Base-by-base conservation (phyloP, 2,113 vertebrate genomes). In the Melanerpes aurifrons region DNA sequence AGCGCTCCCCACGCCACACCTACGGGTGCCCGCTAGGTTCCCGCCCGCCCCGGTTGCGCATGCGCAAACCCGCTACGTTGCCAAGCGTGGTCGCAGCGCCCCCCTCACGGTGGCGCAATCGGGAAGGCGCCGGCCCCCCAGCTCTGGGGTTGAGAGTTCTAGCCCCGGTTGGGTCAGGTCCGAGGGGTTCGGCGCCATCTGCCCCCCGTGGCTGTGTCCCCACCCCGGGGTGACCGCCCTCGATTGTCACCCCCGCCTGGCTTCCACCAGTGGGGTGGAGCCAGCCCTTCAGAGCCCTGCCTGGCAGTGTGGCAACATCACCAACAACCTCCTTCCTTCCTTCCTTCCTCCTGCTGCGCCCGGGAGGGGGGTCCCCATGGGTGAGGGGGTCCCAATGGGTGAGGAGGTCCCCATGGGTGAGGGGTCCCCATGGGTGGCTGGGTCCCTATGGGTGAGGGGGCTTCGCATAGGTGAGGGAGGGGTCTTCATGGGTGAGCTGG, bases 141-240 rank as follows among this genome's bases (percentile, higher is more conserved):
- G 7, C 6, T 0, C 0, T 0, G 4, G 56, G 11, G 0, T 40
- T 5, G 0, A 0, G 0, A 2, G 88, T 90, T 90, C 82, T 75
- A 91, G 24, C 3, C 89, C 32, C 10, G 18, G 6, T 1, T 4
- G 0, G 2, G 7, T 7, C 53, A 15, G 3, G 1, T 35, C 7
- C 8, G 15, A 32, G 47, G 15, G 19, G 22, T 3, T 14, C 22
- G 32, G 3, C 37, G 18, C 6, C 4, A 22, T 15, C 24, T 8
- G 17, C 31, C 4, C 3, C 40, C 6, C 19, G 19, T 21, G 2
- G 25, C 54, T 61, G 64, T 29, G 10, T 24, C 29, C 25, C 3
- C 9, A 6, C 15, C 47, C 31, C 1, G 6, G 17, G 14, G 18
- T 5, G 17, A 26, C 2, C 62, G 18, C 7, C 7, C 3, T 4